A percentile compares a stretch with the other conserved stretches of the same genome.
Evolutionary conservation across 1,140 invertebrate genomes (phyloP).

Genomic region (Aphaenogaster ashmeadi): DNA sequence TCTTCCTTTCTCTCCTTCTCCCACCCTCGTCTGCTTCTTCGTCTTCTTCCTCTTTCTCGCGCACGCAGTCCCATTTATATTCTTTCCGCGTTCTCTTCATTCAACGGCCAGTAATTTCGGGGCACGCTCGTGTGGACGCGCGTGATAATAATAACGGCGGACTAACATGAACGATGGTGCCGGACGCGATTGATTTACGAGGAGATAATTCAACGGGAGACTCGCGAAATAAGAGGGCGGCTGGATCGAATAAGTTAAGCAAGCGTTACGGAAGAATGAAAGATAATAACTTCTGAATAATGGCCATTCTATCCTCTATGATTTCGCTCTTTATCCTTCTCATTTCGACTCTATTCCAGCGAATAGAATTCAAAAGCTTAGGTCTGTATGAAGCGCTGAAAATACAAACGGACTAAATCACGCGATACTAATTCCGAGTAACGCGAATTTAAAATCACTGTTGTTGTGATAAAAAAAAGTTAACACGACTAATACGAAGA

Average conservation of each 20-base stretch:
- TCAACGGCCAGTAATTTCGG: constrained; percentile 51
- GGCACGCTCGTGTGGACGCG: constrained; percentile 36
- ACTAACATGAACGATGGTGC: constrained; percentile 31
- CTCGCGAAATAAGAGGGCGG: constrained; percentile 34
- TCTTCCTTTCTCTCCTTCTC: background rate
- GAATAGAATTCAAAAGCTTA: background rate
- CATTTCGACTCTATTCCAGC: background rate
- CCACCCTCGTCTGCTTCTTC: background rate
- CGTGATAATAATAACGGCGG: constrained; percentile 46
- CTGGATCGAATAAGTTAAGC: constrained; percentile 1
- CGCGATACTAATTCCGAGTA: background rate
- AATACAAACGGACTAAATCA: background rate
- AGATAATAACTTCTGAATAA: constrained; percentile 34
- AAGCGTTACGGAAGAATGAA: background rate
- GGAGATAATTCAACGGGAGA: constrained; percentile 51
- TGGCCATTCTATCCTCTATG: background rate
- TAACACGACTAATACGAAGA: background rate
- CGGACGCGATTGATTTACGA: constrained; percentile 56
- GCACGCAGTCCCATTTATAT: constrained; percentile 48
- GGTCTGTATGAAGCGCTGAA: background rate
- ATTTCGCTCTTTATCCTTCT: background rate
- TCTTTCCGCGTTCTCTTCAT: constrained; percentile 57
- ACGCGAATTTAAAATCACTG: background rate
- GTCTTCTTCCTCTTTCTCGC: background rate
- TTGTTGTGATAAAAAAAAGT: background rate